A percentile compares a stretch with the other conserved stretches of the same genome.
These are phyloP conservation scores for Pelusios castaneus DNA, from an alignment of 2,113 vertebrate species.

Conservation along the genomic window DNA sequence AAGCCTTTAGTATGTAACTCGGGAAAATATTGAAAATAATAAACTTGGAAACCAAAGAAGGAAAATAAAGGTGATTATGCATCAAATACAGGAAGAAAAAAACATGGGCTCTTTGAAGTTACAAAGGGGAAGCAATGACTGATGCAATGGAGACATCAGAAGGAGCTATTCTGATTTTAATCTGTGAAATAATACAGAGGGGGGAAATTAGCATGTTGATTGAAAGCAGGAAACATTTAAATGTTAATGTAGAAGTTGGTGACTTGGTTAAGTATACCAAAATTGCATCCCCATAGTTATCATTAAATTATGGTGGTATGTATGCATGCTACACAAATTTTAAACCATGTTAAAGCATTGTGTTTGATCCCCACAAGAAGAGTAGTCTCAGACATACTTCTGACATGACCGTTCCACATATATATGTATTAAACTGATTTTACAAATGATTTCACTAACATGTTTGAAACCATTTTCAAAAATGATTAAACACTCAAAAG, in stretches of 20 bases:
- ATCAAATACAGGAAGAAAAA: background rate
- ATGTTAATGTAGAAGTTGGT: background rate
- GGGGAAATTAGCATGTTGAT: background rate
- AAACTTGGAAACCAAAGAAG: background rate
- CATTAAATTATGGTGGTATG: background rate
- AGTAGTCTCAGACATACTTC: background rate
- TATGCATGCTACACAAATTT: background rate
- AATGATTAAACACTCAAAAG: background rate
- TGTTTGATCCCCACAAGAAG: background rate
- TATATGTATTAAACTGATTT: background rate
- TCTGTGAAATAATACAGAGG: background rate
- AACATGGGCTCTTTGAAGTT: background rate
- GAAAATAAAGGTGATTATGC: background rate
- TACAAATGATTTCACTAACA: background rate
- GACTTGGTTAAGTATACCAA: background rate
- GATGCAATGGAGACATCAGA: background rate
- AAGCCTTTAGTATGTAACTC: background rate
- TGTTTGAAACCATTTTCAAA: background rate
- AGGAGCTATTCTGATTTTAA: background rate
- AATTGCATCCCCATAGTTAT: accelerated
- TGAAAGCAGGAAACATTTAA: accelerated
- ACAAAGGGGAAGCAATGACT: background rate
- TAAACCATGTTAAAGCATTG: background rate
- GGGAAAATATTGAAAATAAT: slow-evolving; percentile 16
- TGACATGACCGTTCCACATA: background rate